A percentile compares a stretch with the other conserved stretches of the same genome.
phyloP scores from a whole-genome alignment of 2,113 vertebrate species.

The Cathartes aura region DNA sequence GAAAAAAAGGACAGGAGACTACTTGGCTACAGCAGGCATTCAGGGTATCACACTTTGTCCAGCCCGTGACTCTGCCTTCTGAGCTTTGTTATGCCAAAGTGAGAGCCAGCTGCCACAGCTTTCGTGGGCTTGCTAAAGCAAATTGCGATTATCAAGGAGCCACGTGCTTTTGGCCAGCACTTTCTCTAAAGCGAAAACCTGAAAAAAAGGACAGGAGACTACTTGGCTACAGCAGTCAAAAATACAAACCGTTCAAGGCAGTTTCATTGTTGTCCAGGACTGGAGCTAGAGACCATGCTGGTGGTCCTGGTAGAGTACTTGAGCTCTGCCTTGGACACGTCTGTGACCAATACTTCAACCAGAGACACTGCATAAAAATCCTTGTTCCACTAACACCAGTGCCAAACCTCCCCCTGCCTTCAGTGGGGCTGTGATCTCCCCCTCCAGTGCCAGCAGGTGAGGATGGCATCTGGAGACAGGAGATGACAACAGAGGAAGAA shows the following conservation, averaged over 20 bases:
- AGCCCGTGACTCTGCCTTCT: neutral
- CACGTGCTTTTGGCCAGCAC: neutral
- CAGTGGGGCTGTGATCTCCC: neutral
- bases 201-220: neutral
- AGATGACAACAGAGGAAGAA: neutral
- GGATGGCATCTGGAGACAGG: neutral
- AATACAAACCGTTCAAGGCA: rapidly evolving
- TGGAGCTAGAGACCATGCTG: neutral
- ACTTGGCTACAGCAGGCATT: neutral
- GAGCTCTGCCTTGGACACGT: neutral
- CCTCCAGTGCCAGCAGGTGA: rapidly evolving
- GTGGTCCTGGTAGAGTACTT: neutral
- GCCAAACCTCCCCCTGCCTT: neutral
- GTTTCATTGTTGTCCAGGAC: neutral
- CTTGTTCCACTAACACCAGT: neutral
- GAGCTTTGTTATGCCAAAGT: neutral
- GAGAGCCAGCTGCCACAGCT: neutral
- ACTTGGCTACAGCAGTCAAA: neutral
- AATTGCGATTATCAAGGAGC: neutral
- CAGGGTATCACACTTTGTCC: neutral
- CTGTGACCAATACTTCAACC: neutral
- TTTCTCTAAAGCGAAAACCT: neutral
- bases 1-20: neutral
- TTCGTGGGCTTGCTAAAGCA: neutral
- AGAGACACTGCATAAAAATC: neutral